A percentile compares a stretch with the other conserved stretches of the same genome.
Conservation (phyloP, 1,140 invertebrate species). For the Trissolcus basalis region DNA sequence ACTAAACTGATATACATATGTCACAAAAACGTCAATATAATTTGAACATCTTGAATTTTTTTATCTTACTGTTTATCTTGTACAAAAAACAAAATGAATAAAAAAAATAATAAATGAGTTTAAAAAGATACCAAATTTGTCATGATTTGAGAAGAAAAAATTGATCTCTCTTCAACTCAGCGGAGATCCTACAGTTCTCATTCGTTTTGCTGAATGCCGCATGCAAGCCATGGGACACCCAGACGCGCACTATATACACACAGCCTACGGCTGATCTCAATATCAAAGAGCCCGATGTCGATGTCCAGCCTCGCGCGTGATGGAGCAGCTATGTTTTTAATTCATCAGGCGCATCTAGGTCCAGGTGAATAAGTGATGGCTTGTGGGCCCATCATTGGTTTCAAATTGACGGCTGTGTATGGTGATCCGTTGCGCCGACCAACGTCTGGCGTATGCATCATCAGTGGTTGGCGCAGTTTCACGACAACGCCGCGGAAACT, state of each 20-base stretch:
- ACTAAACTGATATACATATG: too few relatives aligned
- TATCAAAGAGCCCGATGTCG: slow-evolving; percentile 60
- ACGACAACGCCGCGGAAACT: slow-evolving; percentile 31
- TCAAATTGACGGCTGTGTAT: slow-evolving; percentile 52
- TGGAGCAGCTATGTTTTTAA: slow-evolving; percentile 58
- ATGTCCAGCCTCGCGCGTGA: slow-evolving; percentile 54
- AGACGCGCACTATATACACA: slow-evolving; percentile 39
- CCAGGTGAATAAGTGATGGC: slow-evolving; percentile 49
- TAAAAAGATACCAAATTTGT: too few relatives aligned
- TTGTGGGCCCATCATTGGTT: slow-evolving; percentile 51
- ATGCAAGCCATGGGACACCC: slow-evolving; percentile 38
- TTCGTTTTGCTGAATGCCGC: slow-evolving; percentile 11
- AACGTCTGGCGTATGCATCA: slow-evolving; percentile 42
- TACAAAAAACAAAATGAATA: too few relatives aligned
- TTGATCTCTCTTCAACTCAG: background rate
- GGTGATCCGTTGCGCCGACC: slow-evolving; percentile 27
- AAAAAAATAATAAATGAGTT: too few relatives aligned
- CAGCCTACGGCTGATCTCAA: slow-evolving; percentile 55
- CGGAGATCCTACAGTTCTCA: slow-evolving; percentile 1
- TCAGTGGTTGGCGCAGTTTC: slow-evolving; percentile 32
- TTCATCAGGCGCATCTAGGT: slow-evolving; percentile 45
- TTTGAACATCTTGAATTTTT: too few relatives aligned
- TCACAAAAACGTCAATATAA: too few relatives aligned
- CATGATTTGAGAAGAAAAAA: too few relatives aligned
- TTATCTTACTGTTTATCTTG: too few relatives aligned